Percentiles rank a stretch among this genome's conserved stretches.
Evolutionary conservation across 2,797 vertebrate species (phyloP).

Genomic region (Anabacerthia variegaticeps): DNA sequence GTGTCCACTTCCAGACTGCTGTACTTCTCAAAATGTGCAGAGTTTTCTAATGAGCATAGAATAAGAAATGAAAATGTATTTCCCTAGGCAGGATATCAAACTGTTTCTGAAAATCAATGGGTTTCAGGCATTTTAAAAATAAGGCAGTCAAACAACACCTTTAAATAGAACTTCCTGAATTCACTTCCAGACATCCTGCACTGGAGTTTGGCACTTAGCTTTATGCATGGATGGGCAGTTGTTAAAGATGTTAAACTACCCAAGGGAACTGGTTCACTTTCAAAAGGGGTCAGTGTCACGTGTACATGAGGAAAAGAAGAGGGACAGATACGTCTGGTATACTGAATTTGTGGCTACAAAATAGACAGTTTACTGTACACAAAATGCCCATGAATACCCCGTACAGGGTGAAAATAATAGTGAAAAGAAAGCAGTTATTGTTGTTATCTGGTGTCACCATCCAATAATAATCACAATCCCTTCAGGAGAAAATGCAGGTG

Average conservation of each 20-base stretch:
- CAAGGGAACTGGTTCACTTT: not conserved
- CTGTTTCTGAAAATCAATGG: constrained; percentile 52
- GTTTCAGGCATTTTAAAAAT: constrained; percentile 36
- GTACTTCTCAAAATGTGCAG: constrained; percentile 54
- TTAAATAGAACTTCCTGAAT: constrained; percentile 47
- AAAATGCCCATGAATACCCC: not conserved
- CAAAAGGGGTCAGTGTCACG: not conserved
- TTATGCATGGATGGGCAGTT: not conserved
- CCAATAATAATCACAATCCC: not conserved
- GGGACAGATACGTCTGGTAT: not conserved
- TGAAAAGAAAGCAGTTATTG: not conserved
- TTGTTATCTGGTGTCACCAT: not conserved
- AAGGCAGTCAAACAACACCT: constrained; percentile 34
- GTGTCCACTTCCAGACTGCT: constrained; percentile 66
- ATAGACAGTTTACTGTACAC: not conserved
- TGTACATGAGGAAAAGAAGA: not conserved
- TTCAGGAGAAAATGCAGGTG: not conserved
- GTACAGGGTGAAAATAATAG: not conserved
- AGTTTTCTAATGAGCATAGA: constrained; percentile 71
- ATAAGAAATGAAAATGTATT: constrained; percentile 57
- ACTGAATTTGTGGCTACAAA: not conserved
- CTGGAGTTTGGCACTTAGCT: not conserved
- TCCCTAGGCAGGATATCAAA: constrained; percentile 60
- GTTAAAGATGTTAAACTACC: not conserved
- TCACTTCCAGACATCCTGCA: constrained; percentile 4